Conservation (phyloP, 2,888 invertebrate species). For the Drosophila melanocephala region DNA sequence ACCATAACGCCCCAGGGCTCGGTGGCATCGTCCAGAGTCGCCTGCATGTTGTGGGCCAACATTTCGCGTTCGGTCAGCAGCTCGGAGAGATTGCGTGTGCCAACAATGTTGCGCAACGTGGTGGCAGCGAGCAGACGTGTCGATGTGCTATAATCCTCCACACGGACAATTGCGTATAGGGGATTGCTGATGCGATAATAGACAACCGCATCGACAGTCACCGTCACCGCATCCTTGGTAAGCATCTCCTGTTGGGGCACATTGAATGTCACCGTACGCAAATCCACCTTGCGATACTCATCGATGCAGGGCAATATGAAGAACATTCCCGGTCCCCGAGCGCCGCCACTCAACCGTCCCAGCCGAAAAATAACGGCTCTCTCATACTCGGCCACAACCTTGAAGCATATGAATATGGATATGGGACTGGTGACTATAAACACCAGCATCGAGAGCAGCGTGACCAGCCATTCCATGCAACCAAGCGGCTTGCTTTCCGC, state of each 20-base stretch:
- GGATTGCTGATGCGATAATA: constrained; percentile 94
- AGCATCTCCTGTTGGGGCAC: constrained; percentile 98
- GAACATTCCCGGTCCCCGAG: constrained; percentile 93
- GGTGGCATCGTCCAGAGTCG: constrained; percentile 89
- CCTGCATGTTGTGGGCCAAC: constrained; percentile 96
- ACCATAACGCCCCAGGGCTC: constrained; percentile 98
- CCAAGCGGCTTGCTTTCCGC: constrained; percentile 89
- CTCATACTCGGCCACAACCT: constrained; percentile 95
- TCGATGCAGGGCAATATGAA: constrained; percentile 98
- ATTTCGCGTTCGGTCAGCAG: constrained; percentile 96
- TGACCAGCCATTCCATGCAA: constrained; percentile 91
- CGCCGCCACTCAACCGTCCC: constrained; percentile 88
- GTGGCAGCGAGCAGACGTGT: constrained; percentile 93
- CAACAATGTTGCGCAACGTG: constrained; percentile 94
- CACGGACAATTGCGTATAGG: constrained; percentile 90
- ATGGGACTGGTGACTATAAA: constrained; percentile 93
- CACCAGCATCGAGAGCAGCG: constrained; percentile 89
- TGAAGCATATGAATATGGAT: constrained; percentile 93
- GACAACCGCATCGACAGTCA: constrained; percentile 96
- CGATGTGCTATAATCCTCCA: constrained; percentile 93
- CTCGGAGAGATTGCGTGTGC: constrained; percentile 96
- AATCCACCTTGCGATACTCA: constrained; percentile 95
- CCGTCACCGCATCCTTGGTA: constrained; percentile 97
- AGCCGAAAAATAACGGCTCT: constrained; percentile 95
- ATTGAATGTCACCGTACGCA: constrained; percentile 97